phyloP scores from a whole-genome alignment of 2,113 vertebrate genomes.

The Trachemys scripta region DNA sequence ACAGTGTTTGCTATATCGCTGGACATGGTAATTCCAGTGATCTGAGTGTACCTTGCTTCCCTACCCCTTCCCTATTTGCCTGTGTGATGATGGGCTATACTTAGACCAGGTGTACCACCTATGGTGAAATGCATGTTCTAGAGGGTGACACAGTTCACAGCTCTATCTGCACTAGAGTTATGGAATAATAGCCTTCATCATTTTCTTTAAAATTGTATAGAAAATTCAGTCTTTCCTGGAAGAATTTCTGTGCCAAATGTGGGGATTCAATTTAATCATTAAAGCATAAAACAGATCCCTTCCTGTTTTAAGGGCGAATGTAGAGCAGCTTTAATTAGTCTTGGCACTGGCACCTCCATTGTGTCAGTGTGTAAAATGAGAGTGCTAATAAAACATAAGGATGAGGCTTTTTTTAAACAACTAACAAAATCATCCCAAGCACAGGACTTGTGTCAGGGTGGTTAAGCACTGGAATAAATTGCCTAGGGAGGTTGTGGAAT shows the following conservation, averaged over 20 bases:
- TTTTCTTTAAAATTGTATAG: neutral
- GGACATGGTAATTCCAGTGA: neutral
- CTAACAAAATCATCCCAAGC: too few relatives aligned
- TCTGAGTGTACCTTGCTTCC: neutral
- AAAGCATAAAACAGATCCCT: neutral
- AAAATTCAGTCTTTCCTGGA: neutral
- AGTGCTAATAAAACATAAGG: neutral
- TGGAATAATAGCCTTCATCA: neutral
- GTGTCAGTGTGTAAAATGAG: neutral
- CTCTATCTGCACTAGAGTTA: neutral
- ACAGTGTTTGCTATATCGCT: neutral
- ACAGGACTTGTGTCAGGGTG: too few relatives aligned
- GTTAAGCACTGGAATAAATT: too few relatives aligned
- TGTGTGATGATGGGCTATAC: neutral
- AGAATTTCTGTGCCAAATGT: neutral
- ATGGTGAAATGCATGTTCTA: too few relatives aligned
- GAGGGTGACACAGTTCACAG: neutral
- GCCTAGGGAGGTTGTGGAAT: too few relatives aligned
- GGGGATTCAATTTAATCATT: neutral
- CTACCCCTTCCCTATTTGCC: neutral
- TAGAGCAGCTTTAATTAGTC: neutral
- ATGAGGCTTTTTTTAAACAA: too few relatives aligned
- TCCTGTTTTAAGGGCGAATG: neutral
- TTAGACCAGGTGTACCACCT: neutral
- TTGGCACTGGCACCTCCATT: neutral